Evolutionary conservation across 2,888 invertebrate genomes (phyloP).

Genomic region (Lapara coniferarum): DNA sequence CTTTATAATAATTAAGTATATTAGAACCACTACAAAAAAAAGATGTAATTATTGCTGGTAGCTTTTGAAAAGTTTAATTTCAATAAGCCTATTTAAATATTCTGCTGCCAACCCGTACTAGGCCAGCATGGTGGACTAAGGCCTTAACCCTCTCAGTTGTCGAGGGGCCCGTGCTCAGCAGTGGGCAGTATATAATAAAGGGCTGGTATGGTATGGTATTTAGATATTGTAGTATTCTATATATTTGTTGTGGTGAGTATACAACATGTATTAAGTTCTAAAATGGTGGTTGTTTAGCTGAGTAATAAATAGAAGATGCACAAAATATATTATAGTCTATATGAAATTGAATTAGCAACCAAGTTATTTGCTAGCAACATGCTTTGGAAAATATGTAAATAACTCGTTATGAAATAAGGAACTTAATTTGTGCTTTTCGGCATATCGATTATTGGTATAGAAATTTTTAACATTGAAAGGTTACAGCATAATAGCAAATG

Average conservation of each 20-base stretch:
- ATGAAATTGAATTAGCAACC: too few relatives aligned
- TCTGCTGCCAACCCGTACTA: too few relatives aligned
- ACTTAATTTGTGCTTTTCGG: not conserved
- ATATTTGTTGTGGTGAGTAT: not conserved
- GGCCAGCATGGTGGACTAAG: too few relatives aligned
- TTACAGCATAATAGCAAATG: not conserved
- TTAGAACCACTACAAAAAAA: constrained; percentile 62
- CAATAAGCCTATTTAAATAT: not conserved
- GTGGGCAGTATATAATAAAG: too few relatives aligned
- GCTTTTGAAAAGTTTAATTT: not conserved
- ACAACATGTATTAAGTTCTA: too few relatives aligned
- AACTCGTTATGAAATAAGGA: not conserved
- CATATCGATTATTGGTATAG: not conserved
- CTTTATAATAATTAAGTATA: constrained; percentile 64
- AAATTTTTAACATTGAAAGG: not conserved
- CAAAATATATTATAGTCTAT: too few relatives aligned
- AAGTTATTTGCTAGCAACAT: not conserved
- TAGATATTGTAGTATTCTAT: too few relatives aligned
- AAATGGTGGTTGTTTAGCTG: too few relatives aligned
- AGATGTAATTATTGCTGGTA: not conserved
- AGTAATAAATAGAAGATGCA: too few relatives aligned
- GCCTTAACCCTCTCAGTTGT: too few relatives aligned
- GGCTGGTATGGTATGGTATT: too few relatives aligned
- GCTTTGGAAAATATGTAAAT: constrained; percentile 4
- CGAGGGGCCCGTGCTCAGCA: too few relatives aligned